Evolutionary conservation across 2,113 vertebrate species (phyloP).

Genomic region (Cochlearius cochlearius): DNA sequence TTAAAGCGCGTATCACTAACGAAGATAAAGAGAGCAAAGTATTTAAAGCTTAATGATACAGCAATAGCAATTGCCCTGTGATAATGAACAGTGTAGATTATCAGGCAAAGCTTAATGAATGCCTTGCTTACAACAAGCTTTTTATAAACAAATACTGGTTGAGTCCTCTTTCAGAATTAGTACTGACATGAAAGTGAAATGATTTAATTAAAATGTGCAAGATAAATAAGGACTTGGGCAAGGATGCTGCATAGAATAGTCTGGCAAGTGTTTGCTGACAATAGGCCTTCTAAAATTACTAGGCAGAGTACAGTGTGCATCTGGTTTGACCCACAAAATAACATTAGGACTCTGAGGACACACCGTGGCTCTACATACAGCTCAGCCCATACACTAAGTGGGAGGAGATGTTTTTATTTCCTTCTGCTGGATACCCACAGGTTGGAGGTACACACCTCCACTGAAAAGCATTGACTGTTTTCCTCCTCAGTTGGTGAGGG

Average conservation of each 20-base stretch:
- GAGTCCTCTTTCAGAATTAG: slow-evolving; percentile 71
- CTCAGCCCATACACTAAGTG: not conserved
- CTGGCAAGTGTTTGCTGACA: slow-evolving; percentile 32
- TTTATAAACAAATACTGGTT: slow-evolving; percentile 72
- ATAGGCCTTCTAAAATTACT: not conserved
- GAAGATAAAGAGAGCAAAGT: slow-evolving; percentile 64
- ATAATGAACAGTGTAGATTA: slow-evolving; percentile 71
- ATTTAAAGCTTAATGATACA: slow-evolving; percentile 65
- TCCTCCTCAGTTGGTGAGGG: not conserved
- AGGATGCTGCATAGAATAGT: not conserved
- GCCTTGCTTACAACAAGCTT: slow-evolving; percentile 68
- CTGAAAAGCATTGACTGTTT: not conserved
- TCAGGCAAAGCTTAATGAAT: slow-evolving; percentile 65
- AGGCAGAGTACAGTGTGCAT: not conserved
- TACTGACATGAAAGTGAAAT: slow-evolving; percentile 60
- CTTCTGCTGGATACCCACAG: not conserved
- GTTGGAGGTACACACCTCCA: not conserved
- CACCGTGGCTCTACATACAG: not conserved
- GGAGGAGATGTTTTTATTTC: not conserved
- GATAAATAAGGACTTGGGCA: slow-evolving; percentile 51
- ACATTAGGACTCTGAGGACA: not conserved
- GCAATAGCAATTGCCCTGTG: slow-evolving; percentile 51
- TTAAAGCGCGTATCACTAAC: slow-evolving; percentile 25
- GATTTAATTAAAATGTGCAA: slow-evolving; percentile 71
- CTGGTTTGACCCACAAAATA: not conserved